Percentiles rank a stretch among this genome's conserved stretches.
Evolutionary conservation across 2,113 vertebrate species (phyloP).

Genomic region (Recurvirostra avosetta): DNA sequence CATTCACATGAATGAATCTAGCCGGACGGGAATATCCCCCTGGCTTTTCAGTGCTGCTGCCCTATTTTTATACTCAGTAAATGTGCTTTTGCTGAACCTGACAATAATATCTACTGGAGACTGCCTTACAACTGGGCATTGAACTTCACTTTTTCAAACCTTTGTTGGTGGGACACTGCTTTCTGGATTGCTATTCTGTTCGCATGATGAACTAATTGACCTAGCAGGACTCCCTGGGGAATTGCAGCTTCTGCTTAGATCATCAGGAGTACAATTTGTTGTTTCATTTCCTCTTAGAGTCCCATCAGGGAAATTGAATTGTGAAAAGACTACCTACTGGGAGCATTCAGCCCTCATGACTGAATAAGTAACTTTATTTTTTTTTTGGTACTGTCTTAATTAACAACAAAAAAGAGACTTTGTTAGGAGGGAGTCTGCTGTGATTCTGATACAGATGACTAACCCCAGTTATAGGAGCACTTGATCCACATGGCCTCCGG

Average conservation of each 20-base stretch:
- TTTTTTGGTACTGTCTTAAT: conserved; percentile 71
- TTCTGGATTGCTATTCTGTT: conserved; percentile 62
- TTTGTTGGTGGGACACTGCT: conserved; percentile 46
- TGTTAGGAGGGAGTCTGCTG: conserved; percentile 61
- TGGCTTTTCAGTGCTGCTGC: background rate
- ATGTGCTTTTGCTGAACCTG: background rate
- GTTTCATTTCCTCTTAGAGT: conserved; percentile 76
- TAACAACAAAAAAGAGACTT: conserved; percentile 71
- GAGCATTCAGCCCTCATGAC: conserved; percentile 68
- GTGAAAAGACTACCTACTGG: conserved; percentile 74
- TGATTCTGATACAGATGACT: conserved; percentile 67
- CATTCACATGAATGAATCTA: background rate
- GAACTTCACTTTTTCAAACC: conserved; percentile 33
- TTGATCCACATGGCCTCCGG: conserved; percentile 34
- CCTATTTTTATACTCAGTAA: background rate
- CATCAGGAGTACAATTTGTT: conserved; percentile 75
- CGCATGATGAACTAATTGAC: conserved; percentile 75
- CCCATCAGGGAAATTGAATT: conserved; percentile 74
- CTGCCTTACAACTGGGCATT: background rate
- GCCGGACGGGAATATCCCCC: background rate
- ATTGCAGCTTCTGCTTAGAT: conserved; percentile 74
- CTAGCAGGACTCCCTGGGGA: conserved; percentile 65
- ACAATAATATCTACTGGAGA: conserved; percentile 34
- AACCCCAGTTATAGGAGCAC: conserved; percentile 39
- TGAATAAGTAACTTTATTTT: conserved; percentile 73